phyloP scores from a whole-genome alignment of 2,113 vertebrate species.

The Progne subis region DNA sequence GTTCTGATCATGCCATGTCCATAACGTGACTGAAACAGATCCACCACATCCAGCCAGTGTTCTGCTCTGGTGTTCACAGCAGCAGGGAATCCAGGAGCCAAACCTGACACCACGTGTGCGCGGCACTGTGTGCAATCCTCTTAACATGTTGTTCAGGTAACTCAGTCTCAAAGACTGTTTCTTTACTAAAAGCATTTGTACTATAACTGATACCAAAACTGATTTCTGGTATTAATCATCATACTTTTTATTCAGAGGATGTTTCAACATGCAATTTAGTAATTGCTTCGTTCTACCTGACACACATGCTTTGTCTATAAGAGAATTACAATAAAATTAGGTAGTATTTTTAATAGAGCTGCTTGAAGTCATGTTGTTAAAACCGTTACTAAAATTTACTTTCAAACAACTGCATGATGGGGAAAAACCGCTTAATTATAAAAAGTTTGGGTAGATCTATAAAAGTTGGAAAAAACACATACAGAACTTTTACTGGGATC shows the following conservation, averaged over 20 bases:
- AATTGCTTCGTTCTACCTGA: background rate
- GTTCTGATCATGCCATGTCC: background rate
- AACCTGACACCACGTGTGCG: background rate
- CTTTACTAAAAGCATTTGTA: background rate
- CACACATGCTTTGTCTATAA: background rate
- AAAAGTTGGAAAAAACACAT: background rate
- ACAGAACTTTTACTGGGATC: background rate
- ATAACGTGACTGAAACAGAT: background rate
- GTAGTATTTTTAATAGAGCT: background rate
- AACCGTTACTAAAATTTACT: background rate
- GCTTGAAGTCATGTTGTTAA: background rate
- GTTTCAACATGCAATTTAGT: background rate
- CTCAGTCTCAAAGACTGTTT: background rate
- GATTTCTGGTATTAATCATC: background rate
- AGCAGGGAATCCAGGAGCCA: background rate
- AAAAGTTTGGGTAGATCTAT: background rate
- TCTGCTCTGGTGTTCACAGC: background rate
- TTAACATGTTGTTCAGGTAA: background rate
- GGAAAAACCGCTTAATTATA: background rate
- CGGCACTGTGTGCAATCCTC: background rate
- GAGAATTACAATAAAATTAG: background rate
- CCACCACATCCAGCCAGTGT: background rate
- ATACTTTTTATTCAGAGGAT: background rate
- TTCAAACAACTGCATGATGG: background rate
- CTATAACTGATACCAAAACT: background rate